A percentile compares a stretch with the other conserved stretches of the same genome.
phyloP scores from a whole-genome alignment of 1,140 invertebrate genomes.

The Hylaeus anthracinus region DNA sequence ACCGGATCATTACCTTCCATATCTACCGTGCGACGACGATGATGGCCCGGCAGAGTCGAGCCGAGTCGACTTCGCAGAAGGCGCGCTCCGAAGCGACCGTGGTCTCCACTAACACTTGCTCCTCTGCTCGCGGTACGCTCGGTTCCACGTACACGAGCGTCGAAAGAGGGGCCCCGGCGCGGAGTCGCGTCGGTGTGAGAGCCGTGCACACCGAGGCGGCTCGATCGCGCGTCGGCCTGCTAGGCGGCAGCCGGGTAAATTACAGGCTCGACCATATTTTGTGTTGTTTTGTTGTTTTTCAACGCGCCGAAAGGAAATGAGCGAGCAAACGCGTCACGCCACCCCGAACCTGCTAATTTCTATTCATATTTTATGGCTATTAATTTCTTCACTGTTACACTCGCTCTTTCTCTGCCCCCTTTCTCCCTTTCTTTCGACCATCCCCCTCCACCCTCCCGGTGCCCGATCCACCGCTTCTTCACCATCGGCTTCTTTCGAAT shows the following conservation, averaged over 20 bases:
- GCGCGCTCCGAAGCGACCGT: slow-evolving; percentile 6
- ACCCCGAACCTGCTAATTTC: slow-evolving; percentile 82
- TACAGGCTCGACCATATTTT: slow-evolving; percentile 80
- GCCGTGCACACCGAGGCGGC: slow-evolving; percentile 8
- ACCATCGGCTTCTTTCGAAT: slow-evolving; percentile 4
- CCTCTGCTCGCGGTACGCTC: slow-evolving; percentile 46
- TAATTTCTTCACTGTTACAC: slow-evolving; percentile 81
- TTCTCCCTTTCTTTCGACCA: slow-evolving; percentile 23
- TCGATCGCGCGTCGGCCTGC: slow-evolving; percentile 65
- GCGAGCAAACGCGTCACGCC: slow-evolving; percentile 82
- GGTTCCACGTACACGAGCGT: slow-evolving; percentile 2
- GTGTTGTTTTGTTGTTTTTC: slow-evolving; percentile 82
- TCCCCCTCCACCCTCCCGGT: slow-evolving; percentile 4
- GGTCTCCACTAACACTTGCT: slow-evolving; percentile 3
- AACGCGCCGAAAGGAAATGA: slow-evolving; percentile 82
- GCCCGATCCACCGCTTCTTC: slow-evolving; percentile 4
- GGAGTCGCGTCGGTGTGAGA: background rate
- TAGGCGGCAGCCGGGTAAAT: slow-evolving; percentile 80
- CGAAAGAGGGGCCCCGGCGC: background rate
- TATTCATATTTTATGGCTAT: slow-evolving; percentile 83
- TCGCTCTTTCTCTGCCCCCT: slow-evolving; percentile 51
- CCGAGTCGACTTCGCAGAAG: slow-evolving; percentile 23
- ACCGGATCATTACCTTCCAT: slow-evolving; percentile 79
- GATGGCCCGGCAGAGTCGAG: slow-evolving; percentile 55
- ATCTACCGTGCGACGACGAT: slow-evolving; percentile 77